Base-by-base conservation (phyloP, 2,797 vertebrate genomes). In the Fistularia tabacaria region DNA sequence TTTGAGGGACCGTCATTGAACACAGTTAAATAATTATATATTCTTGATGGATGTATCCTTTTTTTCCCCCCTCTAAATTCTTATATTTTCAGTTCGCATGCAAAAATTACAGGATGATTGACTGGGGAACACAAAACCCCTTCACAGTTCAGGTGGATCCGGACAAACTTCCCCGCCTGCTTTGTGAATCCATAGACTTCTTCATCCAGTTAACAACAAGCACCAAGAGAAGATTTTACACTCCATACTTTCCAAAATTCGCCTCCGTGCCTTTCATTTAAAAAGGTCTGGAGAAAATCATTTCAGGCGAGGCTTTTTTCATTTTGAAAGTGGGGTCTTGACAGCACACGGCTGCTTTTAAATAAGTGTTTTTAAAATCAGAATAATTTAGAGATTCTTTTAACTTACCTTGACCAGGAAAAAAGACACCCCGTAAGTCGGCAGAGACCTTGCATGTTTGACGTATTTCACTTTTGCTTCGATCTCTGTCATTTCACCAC, bases 381-480 rank as follows among this genome's bases (percentile, higher is more conserved):
- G 36, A 1, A 36, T 45, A 37, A n/a, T 55, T 12, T 15, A 56
- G 61, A 6, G 10, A 7, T 50, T 9, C 1, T 12, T 58, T 46
- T 7, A 11, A n/a, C 49, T 79, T 79, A 98, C 97, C 93, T 99
- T 99, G 1, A 99, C 97, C 55, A 99, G 87, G 73, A 99, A 99
- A 82, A 99, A 99, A 0, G 97, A 98, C 46, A 99, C 97, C 0
- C 97, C 97, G 0, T 99, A 99, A 0, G 97, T 99, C 71, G 93
- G 87, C 43, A 99, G 88, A 36, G 97, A 99, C 0, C 97, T 89
- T 0, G 97, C 97, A 2, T 98, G 83, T 76, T 99, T 99, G 46
- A 99, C 97, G 0, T 99, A 99, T 71, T 98, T 98, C 67, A 98
- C 97, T 80, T 98, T 99, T 8, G 93, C 95, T 79, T 99, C 96